Conservation (phyloP, 37 sponge, comb jelly and placozoan species). For the Amphimedon queenslandica region DNA sequence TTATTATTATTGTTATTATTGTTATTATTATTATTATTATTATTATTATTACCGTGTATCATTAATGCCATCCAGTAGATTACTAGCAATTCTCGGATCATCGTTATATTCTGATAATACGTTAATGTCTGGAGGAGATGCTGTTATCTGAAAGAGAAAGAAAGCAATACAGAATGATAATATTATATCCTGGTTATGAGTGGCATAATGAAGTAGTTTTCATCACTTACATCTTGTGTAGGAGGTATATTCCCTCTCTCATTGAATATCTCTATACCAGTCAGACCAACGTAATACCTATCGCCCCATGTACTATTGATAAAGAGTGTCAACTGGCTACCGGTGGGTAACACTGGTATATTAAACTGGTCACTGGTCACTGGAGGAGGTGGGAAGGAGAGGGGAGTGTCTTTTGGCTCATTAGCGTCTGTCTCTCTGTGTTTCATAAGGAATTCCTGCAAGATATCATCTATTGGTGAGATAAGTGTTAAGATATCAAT, state of each 20-base stretch:
- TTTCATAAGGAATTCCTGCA: too few relatives aligned
- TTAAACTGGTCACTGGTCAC: slow-evolving; percentile 16
- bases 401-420: too few relatives aligned
- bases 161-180: background rate
- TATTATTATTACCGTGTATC: slow-evolving; percentile 45
- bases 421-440: too few relatives aligned
- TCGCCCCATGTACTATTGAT: slow-evolving; percentile 95
- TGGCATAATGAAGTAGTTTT: background rate
- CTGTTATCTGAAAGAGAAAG: slow-evolving; percentile 64
- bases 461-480: background rate
- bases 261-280: slow-evolving; percentile 89
- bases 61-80: slow-evolving; percentile 91
- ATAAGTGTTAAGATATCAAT: too few relatives aligned
- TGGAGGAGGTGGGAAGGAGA: too few relatives aligned
- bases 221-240: slow-evolving; percentile 51
- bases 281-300: slow-evolving; percentile 92
- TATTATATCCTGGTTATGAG: too few relatives aligned
- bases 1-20: slow-evolving; percentile 20
- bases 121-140: slow-evolving; percentile 95
- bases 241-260: slow-evolving; percentile 55
- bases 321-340: slow-evolving; percentile 61
- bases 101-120: slow-evolving; percentile 73
- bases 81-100: slow-evolving; percentile 89
- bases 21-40: background rate
- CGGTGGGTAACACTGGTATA: slow-evolving; percentile 79